These are phyloP conservation scores for Eristalis tenax DNA, from an alignment of 2,888 invertebrate genomes.

Conservation along the genomic window DNA sequence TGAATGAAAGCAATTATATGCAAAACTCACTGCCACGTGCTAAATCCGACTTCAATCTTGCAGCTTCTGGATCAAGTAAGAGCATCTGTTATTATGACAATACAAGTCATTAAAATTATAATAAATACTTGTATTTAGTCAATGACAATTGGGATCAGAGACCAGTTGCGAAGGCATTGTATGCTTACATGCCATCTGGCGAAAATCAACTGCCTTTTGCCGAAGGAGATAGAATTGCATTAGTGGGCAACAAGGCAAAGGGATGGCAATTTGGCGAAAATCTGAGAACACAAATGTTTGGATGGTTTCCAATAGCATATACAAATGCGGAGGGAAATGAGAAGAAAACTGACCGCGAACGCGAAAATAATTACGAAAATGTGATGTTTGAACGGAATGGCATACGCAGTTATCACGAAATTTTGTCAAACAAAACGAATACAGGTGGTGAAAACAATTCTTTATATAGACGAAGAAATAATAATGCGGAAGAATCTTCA, in stretches of 20 bases:
- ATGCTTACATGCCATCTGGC: conserved; percentile 93
- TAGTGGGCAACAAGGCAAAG: conserved; percentile 94
- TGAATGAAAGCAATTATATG: conserved; percentile 83
- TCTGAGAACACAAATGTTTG: conserved; percentile 92
- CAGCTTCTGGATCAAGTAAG: conserved; percentile 80
- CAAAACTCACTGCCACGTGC: conserved; percentile 85
- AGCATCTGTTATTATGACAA: background rate
- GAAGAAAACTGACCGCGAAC: conserved; percentile 66
- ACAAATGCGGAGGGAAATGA: conserved; percentile 86
- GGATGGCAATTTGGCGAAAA: conserved; percentile 99
- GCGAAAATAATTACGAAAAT: conserved; percentile 77
- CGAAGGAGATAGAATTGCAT: conserved; percentile 93
- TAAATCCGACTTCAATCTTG: conserved; percentile 93
- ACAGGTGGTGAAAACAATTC: conserved; percentile 76
- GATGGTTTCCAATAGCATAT: conserved; percentile 98
- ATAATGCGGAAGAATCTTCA: conserved; percentile 80
- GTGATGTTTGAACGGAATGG: conserved; percentile 77
- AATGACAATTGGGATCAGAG: conserved; percentile 85
- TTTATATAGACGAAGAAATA: conserved; percentile 77
- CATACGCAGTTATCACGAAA: conserved; percentile 76
- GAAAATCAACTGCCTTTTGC: conserved; percentile 96
- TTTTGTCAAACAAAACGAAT: conserved; percentile 73
- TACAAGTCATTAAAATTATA: background rate
- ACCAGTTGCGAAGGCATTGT: conserved; percentile 91
- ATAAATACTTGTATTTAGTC: conserved; percentile 72